These are phyloP conservation scores for Chaunax sp. DNA, from an alignment of 2,797 vertebrate genomes.

Conservation along the genomic window DNA sequence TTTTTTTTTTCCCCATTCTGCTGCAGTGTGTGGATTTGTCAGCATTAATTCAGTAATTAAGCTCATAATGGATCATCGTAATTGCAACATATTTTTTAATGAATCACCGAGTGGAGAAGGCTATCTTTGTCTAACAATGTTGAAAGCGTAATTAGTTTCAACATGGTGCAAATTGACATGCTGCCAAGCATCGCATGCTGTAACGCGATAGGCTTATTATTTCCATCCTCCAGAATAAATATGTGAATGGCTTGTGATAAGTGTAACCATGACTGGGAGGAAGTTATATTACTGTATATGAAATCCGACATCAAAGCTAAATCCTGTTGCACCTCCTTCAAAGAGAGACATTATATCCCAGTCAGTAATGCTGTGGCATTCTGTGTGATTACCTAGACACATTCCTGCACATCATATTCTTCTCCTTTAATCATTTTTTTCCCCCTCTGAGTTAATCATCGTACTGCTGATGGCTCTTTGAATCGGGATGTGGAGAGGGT, in stretches of 20 bases:
- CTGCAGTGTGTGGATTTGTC: slow-evolving; percentile 4
- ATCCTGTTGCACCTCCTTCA: slow-evolving; percentile 56
- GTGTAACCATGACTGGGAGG: slow-evolving; percentile 28
- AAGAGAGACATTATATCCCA: slow-evolving; percentile 64
- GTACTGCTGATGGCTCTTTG: slow-evolving; percentile 67
- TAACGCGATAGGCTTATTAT: slow-evolving; percentile 56
- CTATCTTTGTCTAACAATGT: slow-evolving; percentile 64
- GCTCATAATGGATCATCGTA: slow-evolving; percentile 69
- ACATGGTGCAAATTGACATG: slow-evolving; percentile 57
- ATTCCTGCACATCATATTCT: slow-evolving; percentile 59
- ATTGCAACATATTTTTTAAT: slow-evolving; percentile 76
- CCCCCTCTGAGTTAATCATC: slow-evolving; percentile 66
- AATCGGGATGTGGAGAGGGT: slow-evolving; percentile 55
- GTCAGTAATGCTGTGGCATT: slow-evolving; percentile 65
- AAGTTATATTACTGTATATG: slow-evolving; percentile 36
- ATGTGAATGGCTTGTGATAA: slow-evolving; percentile 42
- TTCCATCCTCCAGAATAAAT: slow-evolving; percentile 47
- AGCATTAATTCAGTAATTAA: slow-evolving; percentile 66
- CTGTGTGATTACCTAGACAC: slow-evolving; percentile 60
- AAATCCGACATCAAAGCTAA: slow-evolving; percentile 66
- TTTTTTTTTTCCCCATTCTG: too few relatives aligned
- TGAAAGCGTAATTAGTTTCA: slow-evolving; percentile 69
- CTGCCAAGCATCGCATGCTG: slow-evolving; percentile 41
- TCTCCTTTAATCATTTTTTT: slow-evolving; percentile 65
- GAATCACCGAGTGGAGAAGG: slow-evolving; percentile 64